These are phyloP conservation scores for Cryptosula pallasiana DNA, from an alignment of 2,888 invertebrate species.

Conservation along the genomic window DNA sequence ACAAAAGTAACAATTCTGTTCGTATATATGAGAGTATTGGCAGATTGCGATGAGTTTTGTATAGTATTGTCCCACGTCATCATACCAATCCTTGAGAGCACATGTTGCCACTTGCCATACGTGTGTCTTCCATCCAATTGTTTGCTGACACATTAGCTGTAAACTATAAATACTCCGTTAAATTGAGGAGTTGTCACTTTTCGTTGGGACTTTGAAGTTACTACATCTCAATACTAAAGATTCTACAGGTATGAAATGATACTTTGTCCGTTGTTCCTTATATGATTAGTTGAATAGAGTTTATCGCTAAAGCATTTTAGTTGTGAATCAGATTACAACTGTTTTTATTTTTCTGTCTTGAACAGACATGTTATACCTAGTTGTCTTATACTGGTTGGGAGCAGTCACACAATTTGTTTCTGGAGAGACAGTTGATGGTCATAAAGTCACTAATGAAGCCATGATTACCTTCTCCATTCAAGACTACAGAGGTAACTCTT, in stretches of 20 bases:
- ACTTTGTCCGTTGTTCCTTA: no score
- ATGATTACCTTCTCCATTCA: constrained; percentile 4
- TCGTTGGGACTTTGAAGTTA: no score
- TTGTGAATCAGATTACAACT: no score
- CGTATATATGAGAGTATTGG: not conserved
- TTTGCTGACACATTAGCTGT: not conserved
- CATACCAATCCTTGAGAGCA: not conserved
- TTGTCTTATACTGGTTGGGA: not conserved
- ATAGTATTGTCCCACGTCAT: not conserved
- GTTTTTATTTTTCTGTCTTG: no score
- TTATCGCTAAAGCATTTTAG: no score
- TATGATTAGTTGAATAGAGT: no score
- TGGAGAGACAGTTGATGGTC: not conserved
- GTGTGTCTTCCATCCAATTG: not conserved
- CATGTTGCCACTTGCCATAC: constrained; percentile 16
- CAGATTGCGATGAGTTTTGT: not conserved
- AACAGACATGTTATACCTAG: no score
- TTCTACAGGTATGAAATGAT: no score
- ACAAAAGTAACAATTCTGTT: not conserved
- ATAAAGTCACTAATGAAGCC: constrained; percentile 5
- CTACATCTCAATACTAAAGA: no score
- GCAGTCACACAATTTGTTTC: not conserved
- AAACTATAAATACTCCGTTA: no score
- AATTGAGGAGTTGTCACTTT: no score
- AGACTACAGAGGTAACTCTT: not conserved